Base-by-base conservation (phyloP, 2,113 vertebrate species). In the Rhineura floridana region DNA sequence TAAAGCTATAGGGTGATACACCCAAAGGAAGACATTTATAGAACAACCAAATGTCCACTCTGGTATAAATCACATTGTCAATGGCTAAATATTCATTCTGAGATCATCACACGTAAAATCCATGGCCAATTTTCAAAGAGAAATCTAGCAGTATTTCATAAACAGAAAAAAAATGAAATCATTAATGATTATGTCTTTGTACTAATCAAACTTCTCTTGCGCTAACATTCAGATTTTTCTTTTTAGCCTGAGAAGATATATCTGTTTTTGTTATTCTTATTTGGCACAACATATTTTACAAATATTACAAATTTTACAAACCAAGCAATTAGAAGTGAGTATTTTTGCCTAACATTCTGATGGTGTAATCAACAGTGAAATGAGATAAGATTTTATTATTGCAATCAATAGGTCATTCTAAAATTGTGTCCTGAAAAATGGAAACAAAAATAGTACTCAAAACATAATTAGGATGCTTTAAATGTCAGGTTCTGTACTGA, bases 181-280 rank as follows among this genome's bases (percentile, higher is more conserved):
- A 90, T 85, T 88, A 86, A 92, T 91, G 77, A 33, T 30, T 85
- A 33, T 73, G 77, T 87, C 89, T 90, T 86, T 88, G 7, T 83
- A 85, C 30, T 90, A 89, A 70, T 39, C 84, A 91, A 92, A 36
- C 44, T 75, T 92, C 91, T 91, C 87, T 77, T 91, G 87, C 73
- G 83, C 50, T 88, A 91, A 75, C 81, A 92, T 94, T 83, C 55
- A 92, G 73, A 76, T 92, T 86, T 92, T 91, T 77, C 90, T 88
- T n/a, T 90, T 91, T 92, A 92, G 83, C 84, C 52, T 92, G 91
- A 87, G 80, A 94, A 42, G 85, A 42, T 93, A 90, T 91, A 95
- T 93, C 90, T 94, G 90, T 55, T 95, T 93, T 87, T 91, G 85
- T 67, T 83, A 19, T 93, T 33, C 81, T 90, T 89, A 81, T 88